Conservation (phyloP, 2,888 invertebrate genomes). For the Catocala sponsa region DNA sequence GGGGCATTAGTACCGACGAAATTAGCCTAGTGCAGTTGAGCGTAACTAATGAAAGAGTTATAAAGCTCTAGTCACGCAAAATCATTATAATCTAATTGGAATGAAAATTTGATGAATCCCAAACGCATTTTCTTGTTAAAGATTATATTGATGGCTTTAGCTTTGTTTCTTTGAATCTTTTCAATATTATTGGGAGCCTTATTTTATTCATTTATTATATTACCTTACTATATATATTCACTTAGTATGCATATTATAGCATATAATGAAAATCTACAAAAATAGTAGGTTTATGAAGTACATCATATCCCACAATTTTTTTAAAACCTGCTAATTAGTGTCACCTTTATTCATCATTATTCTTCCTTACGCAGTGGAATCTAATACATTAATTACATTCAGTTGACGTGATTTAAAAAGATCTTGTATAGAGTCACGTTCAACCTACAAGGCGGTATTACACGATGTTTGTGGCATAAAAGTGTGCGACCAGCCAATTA, state of each 20-base stretch:
- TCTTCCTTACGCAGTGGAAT: slow-evolving; percentile 29
- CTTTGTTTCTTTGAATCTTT: too few species aligned
- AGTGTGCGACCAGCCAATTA: slow-evolving; percentile 59
- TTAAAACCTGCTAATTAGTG: not conserved
- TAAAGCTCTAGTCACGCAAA: slow-evolving; percentile 17
- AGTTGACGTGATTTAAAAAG: slow-evolving; percentile 26
- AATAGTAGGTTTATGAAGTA: too few species aligned
- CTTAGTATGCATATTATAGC: too few species aligned
- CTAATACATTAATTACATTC: slow-evolving; percentile 43
- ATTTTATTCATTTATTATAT: too few species aligned
- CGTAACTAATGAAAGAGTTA: slow-evolving; percentile 41
- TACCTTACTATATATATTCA: too few species aligned
- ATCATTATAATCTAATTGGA: slow-evolving; percentile 19
- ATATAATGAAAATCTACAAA: too few species aligned
- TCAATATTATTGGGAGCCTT: too few species aligned
- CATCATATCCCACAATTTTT: not conserved
- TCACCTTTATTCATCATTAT: not conserved
- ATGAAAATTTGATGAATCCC: not conserved
- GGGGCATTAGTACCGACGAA: slow-evolving; percentile 26
- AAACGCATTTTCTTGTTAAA: too few species aligned
- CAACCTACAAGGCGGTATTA: slow-evolving; percentile 10
- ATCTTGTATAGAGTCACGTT: slow-evolving; percentile 52
- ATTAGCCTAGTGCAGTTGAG: slow-evolving; percentile 28
- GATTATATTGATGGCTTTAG: too few species aligned
- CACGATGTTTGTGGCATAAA: slow-evolving; percentile 50